Percentiles rank a stretch among this genome's conserved stretches.
Evolutionary conservation across 2,113 vertebrate species (phyloP).

Genomic region (Diphyllodes magnificus): DNA sequence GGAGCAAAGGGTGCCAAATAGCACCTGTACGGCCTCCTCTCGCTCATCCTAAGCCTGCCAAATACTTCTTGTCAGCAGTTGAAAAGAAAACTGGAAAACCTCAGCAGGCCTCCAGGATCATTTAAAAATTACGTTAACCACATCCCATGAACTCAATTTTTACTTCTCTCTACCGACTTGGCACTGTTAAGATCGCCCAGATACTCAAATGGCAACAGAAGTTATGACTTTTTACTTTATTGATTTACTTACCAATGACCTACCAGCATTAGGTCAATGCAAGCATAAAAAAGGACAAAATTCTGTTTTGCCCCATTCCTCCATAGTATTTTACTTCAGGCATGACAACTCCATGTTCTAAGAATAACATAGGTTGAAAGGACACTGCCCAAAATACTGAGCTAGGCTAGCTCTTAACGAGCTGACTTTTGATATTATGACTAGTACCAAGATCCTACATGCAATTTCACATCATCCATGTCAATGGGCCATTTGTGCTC

Average conservation of each 20-base stretch:
- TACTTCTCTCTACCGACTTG: neutral
- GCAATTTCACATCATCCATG: neutral
- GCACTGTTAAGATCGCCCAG: neutral
- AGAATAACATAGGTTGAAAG: neutral
- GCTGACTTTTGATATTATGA: neutral
- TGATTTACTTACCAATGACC: neutral
- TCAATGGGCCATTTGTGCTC: neutral
- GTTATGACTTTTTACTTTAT: neutral
- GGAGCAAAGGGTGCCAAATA: neutral
- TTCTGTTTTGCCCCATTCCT: neutral
- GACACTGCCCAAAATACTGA: neutral
- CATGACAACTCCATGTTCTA: neutral
- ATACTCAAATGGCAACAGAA: neutral
- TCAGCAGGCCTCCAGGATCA: neutral
- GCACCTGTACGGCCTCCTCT: neutral
- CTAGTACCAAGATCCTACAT: neutral
- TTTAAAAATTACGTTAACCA: neutral
- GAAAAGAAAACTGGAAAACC: neutral
- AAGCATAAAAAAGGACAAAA: neutral
- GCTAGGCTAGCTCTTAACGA: neutral
- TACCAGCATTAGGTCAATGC: neutral
- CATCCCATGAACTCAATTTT: neutral
- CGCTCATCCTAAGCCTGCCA: neutral
- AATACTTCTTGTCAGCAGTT: neutral
- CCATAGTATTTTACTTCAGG: neutral